Evolutionary conservation across 2,113 vertebrate genomes (phyloP), one percentile per base, ranked within the genome.

Genomic region (Larimichthys crocea): DNA sequence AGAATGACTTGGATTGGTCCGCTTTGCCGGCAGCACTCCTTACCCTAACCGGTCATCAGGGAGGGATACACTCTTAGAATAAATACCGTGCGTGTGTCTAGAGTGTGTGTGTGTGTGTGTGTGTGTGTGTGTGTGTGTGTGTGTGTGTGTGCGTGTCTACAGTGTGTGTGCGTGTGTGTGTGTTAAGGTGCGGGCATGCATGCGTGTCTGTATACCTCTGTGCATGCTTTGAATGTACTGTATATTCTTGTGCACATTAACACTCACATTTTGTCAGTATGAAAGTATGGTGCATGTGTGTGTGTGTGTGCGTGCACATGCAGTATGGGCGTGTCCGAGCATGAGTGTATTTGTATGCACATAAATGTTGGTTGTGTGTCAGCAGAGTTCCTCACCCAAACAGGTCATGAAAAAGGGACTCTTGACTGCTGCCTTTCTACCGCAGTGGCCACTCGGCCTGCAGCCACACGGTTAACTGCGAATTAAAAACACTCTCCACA

Each of bases 11-110:
- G 90, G 85, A 92, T 88, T 85, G 88, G 83, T 88, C 80, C 44
- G 52, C 83, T 84, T 35, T 77, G 86, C 86, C 89, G 26, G 85
- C 87, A 91, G 88, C 82, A 83, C 84, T 94, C 80, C 89, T 91
- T 83, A 85, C 75, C 72, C 91, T 89, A 89, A 90, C 85, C 84
- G 79, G 86, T 88, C 90, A 89, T 91, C 93, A 90, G 82, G 88
- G 88, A 90, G 92, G 90, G 91, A 93, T 85, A 84, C 64, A 86
- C 88, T 88, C 88, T 88, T 65, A 92, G 89, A 92, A 93, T 92
- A 92, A 92, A 92, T 79, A 84, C 89, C 76, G 29, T 83, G 78
- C 73, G 49, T 79, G 62, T 80, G 49, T 75, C 15, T 67, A 60
- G 29, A 29, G 35, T 8, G 61, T 53, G 75, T 66, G 68, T 52